Conservation (phyloP, 2,797 vertebrate species). For the Acridotheres tristis region DNA sequence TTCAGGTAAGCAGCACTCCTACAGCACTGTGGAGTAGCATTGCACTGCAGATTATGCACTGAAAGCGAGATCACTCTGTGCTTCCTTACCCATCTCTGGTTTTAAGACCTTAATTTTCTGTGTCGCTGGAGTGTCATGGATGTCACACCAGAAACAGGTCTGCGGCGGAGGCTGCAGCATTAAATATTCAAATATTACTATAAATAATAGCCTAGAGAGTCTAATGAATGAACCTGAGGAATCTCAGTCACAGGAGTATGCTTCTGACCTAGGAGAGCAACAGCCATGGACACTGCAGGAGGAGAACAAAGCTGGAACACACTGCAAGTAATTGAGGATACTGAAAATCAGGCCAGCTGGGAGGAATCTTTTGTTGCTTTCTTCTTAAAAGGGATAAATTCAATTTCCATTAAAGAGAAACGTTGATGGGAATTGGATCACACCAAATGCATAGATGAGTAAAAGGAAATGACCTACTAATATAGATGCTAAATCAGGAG, state of each 20-base stretch:
- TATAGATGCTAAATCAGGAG: slow-evolving; percentile 4
- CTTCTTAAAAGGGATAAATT: slow-evolving; percentile 15
- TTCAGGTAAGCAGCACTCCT: background rate
- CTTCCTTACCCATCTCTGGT: background rate
- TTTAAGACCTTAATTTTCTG: background rate
- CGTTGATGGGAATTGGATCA: background rate
- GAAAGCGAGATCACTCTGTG: background rate
- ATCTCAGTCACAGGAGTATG: background rate
- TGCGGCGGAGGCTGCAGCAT: background rate
- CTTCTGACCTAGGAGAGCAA: background rate
- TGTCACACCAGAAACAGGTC: background rate
- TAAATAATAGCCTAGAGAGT: background rate
- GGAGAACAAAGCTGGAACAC: background rate
- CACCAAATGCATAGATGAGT: background rate
- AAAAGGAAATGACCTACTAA: slow-evolving; percentile 22
- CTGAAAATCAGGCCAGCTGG: background rate
- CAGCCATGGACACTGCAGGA: background rate
- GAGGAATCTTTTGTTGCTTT: slow-evolving; percentile 8
- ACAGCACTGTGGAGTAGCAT: background rate
- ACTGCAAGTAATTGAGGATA: background rate
- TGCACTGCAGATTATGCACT: background rate
- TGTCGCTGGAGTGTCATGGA: background rate
- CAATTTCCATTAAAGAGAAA: background rate
- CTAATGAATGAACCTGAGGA: background rate
- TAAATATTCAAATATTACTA: background rate